Percentiles rank a stretch among this genome's conserved stretches.
These are phyloP conservation scores for Stenopsyche tienmushanensis DNA, from an alignment of 1,140 invertebrate species.

Conservation along the genomic window DNA sequence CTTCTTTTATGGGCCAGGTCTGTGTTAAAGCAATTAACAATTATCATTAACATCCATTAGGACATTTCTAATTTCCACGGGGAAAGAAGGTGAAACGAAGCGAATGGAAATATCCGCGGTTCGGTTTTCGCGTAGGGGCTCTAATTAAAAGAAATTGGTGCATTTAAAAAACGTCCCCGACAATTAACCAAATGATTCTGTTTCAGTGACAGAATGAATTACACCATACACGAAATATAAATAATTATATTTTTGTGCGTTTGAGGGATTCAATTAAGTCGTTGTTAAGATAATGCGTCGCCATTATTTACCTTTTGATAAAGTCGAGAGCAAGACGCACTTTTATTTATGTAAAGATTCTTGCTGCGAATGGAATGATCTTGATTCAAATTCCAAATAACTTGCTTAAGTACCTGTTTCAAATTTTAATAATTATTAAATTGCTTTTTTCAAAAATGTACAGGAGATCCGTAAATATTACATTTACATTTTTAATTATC, in stretches of 20 bases:
- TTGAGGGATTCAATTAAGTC: not conserved
- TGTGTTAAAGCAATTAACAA: slow-evolving; percentile 36
- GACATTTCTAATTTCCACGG: slow-evolving; percentile 22
- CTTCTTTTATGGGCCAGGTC: slow-evolving; percentile 36
- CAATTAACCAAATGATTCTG: not conserved
- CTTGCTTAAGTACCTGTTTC: too few relatives aligned
- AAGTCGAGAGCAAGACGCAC: too few relatives aligned
- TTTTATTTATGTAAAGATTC: too few relatives aligned
- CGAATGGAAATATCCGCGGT: slow-evolving; percentile 6
- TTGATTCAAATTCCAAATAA: too few relatives aligned
- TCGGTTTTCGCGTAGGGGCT: not conserved
- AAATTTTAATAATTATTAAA: too few relatives aligned
- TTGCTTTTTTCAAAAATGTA: too few relatives aligned
- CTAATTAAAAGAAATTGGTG: slow-evolving; percentile 29
- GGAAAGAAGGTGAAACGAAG: not conserved
- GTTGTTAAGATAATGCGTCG: not conserved
- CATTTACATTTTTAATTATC: too few relatives aligned
- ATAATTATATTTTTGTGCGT: not conserved
- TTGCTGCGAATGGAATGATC: too few relatives aligned
- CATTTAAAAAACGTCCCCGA: slow-evolving; percentile 15
- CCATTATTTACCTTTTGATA: too few relatives aligned
- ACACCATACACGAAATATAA: not conserved
- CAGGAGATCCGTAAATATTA: too few relatives aligned
- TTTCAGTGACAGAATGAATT: not conserved
- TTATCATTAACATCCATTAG: slow-evolving; percentile 41